These are phyloP conservation scores for Drosophila suzukii DNA, from an alignment of 1,140 invertebrate species.

Conservation along the genomic window DNA sequence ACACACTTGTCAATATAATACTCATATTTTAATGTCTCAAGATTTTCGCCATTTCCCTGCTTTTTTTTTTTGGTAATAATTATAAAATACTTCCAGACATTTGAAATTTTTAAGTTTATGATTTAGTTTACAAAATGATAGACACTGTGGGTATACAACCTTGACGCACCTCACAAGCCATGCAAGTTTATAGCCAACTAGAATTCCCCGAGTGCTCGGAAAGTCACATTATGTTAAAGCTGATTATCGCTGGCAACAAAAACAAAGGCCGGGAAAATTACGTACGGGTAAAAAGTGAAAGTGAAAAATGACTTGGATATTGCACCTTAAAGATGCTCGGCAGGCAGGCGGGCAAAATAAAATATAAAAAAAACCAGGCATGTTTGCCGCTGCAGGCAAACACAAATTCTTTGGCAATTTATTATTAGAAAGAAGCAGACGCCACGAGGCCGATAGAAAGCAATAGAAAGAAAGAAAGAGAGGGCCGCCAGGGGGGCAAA, in stretches of 20 bases:
- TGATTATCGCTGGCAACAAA: conserved; percentile 37
- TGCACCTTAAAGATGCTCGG: conserved; percentile 22
- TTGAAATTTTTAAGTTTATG: no score
- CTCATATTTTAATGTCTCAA: no score
- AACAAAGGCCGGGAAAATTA: conserved; percentile 15
- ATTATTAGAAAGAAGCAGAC: conserved; percentile 78
- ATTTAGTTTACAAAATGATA: not conserved
- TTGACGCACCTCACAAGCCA: conserved; percentile 36
- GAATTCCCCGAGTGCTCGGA: conserved; percentile 24
- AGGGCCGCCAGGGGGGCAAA: not conserved
- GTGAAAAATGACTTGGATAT: conserved; percentile 36
- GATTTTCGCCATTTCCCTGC: no score
- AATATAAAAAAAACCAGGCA: conserved; percentile 23
- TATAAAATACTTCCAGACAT: no score
- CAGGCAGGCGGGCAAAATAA: not conserved
- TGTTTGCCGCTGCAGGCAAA: conserved; percentile 61
- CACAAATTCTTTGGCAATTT: conserved; percentile 79
- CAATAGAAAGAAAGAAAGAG: conserved; percentile 10
- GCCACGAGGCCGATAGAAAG: conserved; percentile 45
- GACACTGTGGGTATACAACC: conserved; percentile 54
- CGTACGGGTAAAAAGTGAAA: conserved; percentile 44
- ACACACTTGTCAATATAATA: no score
- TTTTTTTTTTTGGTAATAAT: no score
- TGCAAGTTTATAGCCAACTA: conserved; percentile 14
- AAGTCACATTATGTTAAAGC: conserved; percentile 47